Evolutionary conservation across 1,140 invertebrate genomes (phyloP).

Genomic region (Tetragnatha versicolor): DNA sequence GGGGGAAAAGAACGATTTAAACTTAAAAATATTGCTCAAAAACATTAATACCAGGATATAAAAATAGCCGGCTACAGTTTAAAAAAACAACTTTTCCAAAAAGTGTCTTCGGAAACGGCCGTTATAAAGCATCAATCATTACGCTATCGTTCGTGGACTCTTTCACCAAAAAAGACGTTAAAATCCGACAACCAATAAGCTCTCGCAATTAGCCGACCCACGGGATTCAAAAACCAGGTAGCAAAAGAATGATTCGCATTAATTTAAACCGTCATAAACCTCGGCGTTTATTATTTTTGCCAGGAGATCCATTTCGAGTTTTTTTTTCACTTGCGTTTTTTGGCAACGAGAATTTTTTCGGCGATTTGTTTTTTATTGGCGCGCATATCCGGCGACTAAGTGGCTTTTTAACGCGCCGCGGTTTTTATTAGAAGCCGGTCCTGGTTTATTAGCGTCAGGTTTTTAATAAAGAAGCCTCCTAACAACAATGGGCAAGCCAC

Average conservation of each 20-base stretch:
- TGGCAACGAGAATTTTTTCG: neutral
- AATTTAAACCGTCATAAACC: slow-evolving; percentile 18
- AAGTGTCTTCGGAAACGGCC: neutral
- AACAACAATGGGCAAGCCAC: neutral
- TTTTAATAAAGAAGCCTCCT: neutral
- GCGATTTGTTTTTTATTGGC: neutral
- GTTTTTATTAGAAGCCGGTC: neutral
- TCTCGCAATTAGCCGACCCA: slow-evolving; percentile 14
- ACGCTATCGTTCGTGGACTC: slow-evolving; percentile 3
- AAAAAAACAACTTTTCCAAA: neutral
- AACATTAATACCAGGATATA: no score
- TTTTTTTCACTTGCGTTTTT: slow-evolving; percentile 1
- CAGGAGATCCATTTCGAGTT: slow-evolving; percentile 8
- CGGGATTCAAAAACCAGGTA: neutral
- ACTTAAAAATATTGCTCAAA: no score
- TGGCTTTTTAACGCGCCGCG: slow-evolving; percentile 6
- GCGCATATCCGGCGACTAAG: slow-evolving; percentile 1
- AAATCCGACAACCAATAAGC: slow-evolving; percentile 29
- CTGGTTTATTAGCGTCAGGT: no score
- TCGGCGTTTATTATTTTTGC: neutral
- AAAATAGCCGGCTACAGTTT: neutral
- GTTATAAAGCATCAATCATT: slow-evolving; percentile 9
- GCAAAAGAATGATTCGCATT: slow-evolving; percentile 20
- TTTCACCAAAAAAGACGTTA: no score
- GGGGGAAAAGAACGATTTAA: no score